Evolutionary conservation across 2,797 vertebrate species (phyloP).

Genomic region (Podarcis lilfordi): DNA sequence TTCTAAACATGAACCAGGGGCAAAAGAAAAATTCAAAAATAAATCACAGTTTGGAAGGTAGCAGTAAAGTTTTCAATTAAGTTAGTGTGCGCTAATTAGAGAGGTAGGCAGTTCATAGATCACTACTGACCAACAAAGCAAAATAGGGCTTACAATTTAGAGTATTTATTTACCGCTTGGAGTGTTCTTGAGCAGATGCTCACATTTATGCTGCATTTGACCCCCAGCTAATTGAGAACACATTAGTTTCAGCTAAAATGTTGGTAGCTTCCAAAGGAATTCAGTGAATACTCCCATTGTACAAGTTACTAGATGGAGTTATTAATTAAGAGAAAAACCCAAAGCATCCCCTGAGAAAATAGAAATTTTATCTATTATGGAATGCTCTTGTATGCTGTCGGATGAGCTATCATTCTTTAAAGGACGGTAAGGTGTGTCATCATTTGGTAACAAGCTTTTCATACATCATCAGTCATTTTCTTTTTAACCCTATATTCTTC

Average conservation of each 20-base stretch:
- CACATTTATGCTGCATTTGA: neutral
- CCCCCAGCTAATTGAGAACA: conserved; percentile 2
- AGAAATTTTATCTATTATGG: neutral
- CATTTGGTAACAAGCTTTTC: neutral
- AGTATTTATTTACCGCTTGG: neutral
- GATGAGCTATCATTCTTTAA: neutral
- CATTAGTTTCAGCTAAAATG: neutral
- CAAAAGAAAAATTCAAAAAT: conserved; percentile 13
- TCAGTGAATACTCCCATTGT: too few species aligned
- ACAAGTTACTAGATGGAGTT: neutral
- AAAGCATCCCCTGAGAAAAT: neutral
- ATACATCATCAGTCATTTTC: neutral
- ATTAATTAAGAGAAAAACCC: neutral
- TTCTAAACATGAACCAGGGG: conserved; percentile 25
- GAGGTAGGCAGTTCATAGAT: conserved; percentile 24
- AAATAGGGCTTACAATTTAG: neutral
- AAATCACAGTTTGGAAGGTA: conserved; percentile 19
- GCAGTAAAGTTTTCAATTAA: conserved; percentile 45
- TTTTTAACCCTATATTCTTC: neutral
- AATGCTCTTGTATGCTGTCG: neutral
- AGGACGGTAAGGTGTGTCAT: neutral
- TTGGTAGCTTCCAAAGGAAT: neutral
- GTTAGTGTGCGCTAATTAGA: conserved; percentile 24
- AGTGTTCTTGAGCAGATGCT: neutral
- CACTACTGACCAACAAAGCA: neutral